These are phyloP conservation scores for Nymphalis io DNA, from an alignment of 1,140 invertebrate genomes.

Conservation along the genomic window DNA sequence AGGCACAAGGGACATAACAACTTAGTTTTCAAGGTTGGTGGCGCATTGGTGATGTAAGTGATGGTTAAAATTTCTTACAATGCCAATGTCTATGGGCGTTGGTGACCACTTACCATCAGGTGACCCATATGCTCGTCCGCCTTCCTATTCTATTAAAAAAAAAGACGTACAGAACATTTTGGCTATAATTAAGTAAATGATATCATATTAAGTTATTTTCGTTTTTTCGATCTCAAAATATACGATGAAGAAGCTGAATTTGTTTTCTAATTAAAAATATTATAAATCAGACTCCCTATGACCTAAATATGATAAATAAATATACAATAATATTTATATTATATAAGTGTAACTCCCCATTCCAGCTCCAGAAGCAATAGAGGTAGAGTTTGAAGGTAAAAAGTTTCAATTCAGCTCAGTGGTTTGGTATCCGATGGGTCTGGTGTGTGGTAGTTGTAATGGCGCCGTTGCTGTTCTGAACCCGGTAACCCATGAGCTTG, in stretches of 20 bases:
- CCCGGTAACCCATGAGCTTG: slow-evolving; percentile 33
- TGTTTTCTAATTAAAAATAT: too few species aligned
- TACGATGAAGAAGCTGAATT: too few species aligned
- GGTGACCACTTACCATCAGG: too few species aligned
- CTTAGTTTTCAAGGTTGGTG: too few species aligned
- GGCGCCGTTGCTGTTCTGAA: slow-evolving; percentile 60
- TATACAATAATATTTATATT: neutral
- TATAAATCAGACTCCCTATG: too few species aligned
- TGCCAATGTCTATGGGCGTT: too few species aligned
- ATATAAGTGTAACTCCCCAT: neutral
- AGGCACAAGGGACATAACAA: too few species aligned
- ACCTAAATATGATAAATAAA: neutral
- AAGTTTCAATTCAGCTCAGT: slow-evolving; percentile 51
- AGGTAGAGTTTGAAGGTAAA: slow-evolving; percentile 51
- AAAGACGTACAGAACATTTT: neutral
- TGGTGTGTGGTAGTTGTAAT: slow-evolving; percentile 51
- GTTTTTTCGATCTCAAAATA: neutral
- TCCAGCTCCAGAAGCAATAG: slow-evolving; percentile 52
- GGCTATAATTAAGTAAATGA: neutral
- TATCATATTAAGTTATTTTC: neutral
- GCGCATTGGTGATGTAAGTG: too few species aligned
- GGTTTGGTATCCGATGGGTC: slow-evolving; percentile 43
- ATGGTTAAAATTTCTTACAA: too few species aligned
- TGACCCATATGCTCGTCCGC: too few species aligned
- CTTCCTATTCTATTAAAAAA: too few species aligned